A percentile compares a stretch with the other conserved stretches of the same genome.
Evolutionary conservation across 37 sponge, comb jelly and placozoan species (phyloP).

Genomic region (Petrosia ficiformis): DNA sequence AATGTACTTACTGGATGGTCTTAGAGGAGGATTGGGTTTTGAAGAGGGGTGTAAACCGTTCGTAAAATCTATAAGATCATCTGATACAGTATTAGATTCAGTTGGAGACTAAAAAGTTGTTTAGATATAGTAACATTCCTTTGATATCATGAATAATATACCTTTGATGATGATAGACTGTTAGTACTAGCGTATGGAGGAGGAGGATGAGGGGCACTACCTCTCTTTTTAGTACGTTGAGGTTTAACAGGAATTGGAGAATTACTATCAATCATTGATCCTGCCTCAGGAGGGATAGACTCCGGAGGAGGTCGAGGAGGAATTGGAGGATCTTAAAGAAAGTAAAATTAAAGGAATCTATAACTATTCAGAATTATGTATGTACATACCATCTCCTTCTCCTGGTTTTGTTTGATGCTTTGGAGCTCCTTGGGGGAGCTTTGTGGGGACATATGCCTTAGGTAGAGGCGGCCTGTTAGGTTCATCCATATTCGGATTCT

Average conservation of each 20-base stretch:
- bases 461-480: conserved; percentile 64
- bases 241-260: conserved; percentile 16
- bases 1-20: too few species aligned
- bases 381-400: not conserved
- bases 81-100: too few species aligned
- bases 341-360: not conserved
- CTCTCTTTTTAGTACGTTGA: conserved; percentile 7
- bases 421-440: conserved; percentile 9
- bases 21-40: too few species aligned
- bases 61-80: too few species aligned
- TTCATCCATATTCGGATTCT: conserved; percentile 10
- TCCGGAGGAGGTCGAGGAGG: not conserved
- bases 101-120: too few species aligned
- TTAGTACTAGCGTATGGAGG: conserved; percentile 1
- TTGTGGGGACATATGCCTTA: conserved; percentile 54
- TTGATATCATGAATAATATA: too few species aligned
- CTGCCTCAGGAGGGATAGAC: not conserved
- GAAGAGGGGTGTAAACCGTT: too few species aligned
- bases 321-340: not conserved
- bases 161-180: not conserved
- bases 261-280: not conserved
- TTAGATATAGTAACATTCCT: too few species aligned
- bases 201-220: conserved; percentile 16
- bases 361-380: not conserved
- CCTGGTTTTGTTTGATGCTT: conserved; percentile 36